Base-by-base conservation (phyloP, 92 coral and sea anemone genomes). In the Zoanthus sansibaricus region DNA sequence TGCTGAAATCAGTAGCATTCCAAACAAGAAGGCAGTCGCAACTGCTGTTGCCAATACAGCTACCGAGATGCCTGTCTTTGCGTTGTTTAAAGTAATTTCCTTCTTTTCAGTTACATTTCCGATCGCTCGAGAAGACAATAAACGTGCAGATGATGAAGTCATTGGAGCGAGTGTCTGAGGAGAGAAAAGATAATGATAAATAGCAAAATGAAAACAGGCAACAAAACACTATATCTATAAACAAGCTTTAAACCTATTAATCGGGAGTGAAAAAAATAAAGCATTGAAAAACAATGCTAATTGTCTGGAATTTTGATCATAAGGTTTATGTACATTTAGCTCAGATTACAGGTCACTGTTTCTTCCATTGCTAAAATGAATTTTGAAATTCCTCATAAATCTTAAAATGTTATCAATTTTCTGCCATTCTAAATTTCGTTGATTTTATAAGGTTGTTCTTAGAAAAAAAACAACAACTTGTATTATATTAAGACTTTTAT, bases 21-120 rank as follows among this genome's bases (percentile, higher is more conserved):
- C 82, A 31, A 76, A 11, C 1, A 76, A 12, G 21, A 76, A 76
- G 21, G 82, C 52, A 51, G 82, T 30, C 54, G 62, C 47, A 76
- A 76, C 48, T 52, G 82, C 64, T 76, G 82, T 76, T 21, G 68
- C 82, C 37, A 76, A 9, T 62, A 76, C 67, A 13, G 20, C 82
- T 17, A 76, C 13, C 1, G 82, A 76, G 64, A 76, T 58, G 25
- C 67, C 59, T 76, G 46, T 25, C 46, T 69, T 30, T 67, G 5
- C 31, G 15, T 30, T 14, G 11, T 9, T 31, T 69, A 15, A 9
- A 25, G 10, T 9, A 4, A 1, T 44, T 69, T 25, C 16, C 1
- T 69, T 14, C 30, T 20, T 25, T 31, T 30, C 16, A 0, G 45
- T 33, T 31, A 6, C 13, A 10, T 69, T 69, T 69, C 46, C 45